Conservation (phyloP, 1,140 invertebrate genomes). For the Heliothis virescens region DNA sequence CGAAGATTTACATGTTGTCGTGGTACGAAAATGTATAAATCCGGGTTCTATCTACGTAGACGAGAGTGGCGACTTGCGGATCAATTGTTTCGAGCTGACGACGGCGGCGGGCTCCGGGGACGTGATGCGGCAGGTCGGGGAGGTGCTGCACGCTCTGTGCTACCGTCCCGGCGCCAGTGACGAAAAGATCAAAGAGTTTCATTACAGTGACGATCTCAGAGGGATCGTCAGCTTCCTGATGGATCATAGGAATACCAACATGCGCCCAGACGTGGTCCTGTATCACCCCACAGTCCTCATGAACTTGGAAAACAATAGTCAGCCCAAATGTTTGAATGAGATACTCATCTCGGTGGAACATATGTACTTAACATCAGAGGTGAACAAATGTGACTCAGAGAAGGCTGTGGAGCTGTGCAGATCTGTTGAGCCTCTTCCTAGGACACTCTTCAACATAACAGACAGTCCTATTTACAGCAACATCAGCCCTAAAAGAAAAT, state of each 20-base stretch:
- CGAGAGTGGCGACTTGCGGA: slow-evolving; percentile 69
- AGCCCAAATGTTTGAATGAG: slow-evolving; percentile 64
- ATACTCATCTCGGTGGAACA: slow-evolving; percentile 68
- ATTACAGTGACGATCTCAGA: slow-evolving; percentile 78
- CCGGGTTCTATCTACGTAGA: slow-evolving; percentile 74
- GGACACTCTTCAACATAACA: slow-evolving; percentile 58
- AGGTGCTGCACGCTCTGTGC: slow-evolving; percentile 69
- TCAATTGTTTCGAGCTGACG: slow-evolving; percentile 79
- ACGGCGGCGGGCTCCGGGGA: slow-evolving; percentile 45
- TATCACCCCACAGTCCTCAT: slow-evolving; percentile 82
- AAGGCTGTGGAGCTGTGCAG: slow-evolving; percentile 75
- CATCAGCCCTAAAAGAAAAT: slow-evolving; percentile 64
- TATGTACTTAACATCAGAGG: slow-evolving; percentile 59
- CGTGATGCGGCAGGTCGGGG: slow-evolving; percentile 74
- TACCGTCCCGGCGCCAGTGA: slow-evolving; percentile 55
- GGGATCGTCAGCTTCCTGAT: slow-evolving; percentile 76
- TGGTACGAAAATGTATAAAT: slow-evolving; percentile 74
- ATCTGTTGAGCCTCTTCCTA: slow-evolving; percentile 69
- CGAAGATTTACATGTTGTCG: slow-evolving; percentile 65
- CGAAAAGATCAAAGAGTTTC: slow-evolving; percentile 66
- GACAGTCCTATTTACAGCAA: slow-evolving; percentile 77
- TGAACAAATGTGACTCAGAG: slow-evolving; percentile 80
- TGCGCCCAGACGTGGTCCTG: slow-evolving; percentile 77
- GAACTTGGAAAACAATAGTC: slow-evolving; percentile 68
- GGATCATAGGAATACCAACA: slow-evolving; percentile 66